Conservation (phyloP, 2,888 invertebrate genomes). For the Brachynemurus nebulosus region DNA sequence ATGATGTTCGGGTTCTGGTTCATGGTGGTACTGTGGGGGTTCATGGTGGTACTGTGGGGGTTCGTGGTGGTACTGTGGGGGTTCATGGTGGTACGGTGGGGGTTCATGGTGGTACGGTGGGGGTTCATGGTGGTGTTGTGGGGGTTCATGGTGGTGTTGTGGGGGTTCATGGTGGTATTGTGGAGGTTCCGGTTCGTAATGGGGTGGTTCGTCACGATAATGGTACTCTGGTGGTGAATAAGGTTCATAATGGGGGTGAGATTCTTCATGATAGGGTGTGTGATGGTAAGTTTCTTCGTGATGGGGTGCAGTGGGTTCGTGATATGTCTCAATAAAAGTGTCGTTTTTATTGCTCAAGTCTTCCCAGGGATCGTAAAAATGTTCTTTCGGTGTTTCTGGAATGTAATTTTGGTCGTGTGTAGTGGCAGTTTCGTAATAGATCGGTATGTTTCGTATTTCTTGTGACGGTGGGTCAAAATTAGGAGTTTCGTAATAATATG, state of each 20-base stretch:
- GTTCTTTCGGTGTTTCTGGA: background rate
- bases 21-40: background rate
- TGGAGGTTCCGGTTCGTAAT: background rate
- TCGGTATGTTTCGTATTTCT: constrained; percentile 1
- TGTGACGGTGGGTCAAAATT: background rate
- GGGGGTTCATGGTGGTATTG: background rate
- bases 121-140: background rate
- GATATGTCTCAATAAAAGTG: too few species aligned
- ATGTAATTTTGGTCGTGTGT: background rate
- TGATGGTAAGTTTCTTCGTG: too few species aligned
- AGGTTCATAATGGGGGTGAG: background rate
- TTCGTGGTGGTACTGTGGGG: background rate
- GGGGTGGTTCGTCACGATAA: background rate
- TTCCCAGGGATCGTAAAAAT: constrained; percentile 8
- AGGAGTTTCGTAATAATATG: background rate
- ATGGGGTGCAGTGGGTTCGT: too few species aligned
- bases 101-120: background rate
- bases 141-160: background rate
- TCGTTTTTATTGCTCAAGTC: too few species aligned
- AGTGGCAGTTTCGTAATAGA: background rate
- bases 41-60: background rate
- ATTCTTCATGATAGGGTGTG: too few species aligned
- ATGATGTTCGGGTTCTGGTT: background rate
- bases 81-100: background rate
- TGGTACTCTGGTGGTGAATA: background rate